Evolutionary conservation across 1,140 invertebrate genomes (phyloP), one percentile per base, ranked within the genome.

Genomic region (Brachionus rotundiformis): DNA sequence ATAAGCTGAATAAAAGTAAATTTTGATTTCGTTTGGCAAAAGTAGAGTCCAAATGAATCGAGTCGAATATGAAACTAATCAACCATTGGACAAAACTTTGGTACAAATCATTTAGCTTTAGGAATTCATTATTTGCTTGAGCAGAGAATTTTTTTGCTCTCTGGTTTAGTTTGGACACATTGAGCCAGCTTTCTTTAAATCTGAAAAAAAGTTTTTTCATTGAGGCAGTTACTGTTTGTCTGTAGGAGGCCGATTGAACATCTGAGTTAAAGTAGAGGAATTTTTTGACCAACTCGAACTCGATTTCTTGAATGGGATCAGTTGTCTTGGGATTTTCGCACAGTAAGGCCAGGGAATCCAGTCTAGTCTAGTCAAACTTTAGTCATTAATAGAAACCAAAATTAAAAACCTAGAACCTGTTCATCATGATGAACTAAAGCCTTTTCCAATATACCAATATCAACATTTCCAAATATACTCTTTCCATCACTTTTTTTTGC

Each of bases 301-400:
- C 93, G 49, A 85, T 86, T 5, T 83, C 16, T 0, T 87, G 87
- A 81, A 92, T 90, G 1, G 84, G 41, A 84, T 93, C 91, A 8
- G 93, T 93, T 19, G 90, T 91, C 85, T 92, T 92, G 33, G 91
- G 91, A 2, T 91, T 92, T 83, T 93, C 92, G 27, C 92, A 90
- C n/a, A 94, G 84, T 4, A 93, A 86, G 2, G 89, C 89, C 54
- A 94, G 87, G 0, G 90, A 89, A 65, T 85, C 85, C 8, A 88
- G 77, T 76, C 86, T 80, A 41, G 89, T 84, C 61, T 19, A 44
- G 1, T 2, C 5, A 39, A 39, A 39, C 5, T 39, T 39, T 39
- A 6, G 5, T 39, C 1, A 2, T 2, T 39, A 2, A 2, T 39
- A 2, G 5, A 39, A 39, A 39, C 1, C 5, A 1, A 39, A 54